Evolutionary conservation across 2,888 invertebrate genomes (phyloP), one percentile per base, ranked within the genome.

Genomic region (Acanthosepion lycidas): DNA sequence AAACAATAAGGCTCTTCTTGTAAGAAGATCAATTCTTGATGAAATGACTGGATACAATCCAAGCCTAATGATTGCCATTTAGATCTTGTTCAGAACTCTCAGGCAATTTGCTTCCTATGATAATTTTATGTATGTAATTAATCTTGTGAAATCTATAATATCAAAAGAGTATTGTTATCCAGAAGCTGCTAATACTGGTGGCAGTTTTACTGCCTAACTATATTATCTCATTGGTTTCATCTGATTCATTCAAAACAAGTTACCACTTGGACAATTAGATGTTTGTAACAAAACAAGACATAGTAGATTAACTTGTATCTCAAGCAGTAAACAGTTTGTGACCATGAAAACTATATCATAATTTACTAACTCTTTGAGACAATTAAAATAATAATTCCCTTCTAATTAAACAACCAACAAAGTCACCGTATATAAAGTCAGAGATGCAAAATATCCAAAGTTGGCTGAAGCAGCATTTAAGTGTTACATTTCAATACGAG

Each of bases 121-220:
- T 78, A 78, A 78, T 15, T 78, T 78, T 33, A 78, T 78, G 78
- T 78, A 78, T 78, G 18, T 33, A n/a, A 78, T 78, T 78, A 78
- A 78, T 78, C 78, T n/a, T 78, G 78, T 78, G n/a, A 78, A 78
- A 78, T n/a, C n/a, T 78, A 78, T 18, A 78, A 78, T 78, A 78
- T 78, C 78, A 78, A 78, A 78, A 78, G 12, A 33, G 78, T 15
- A 78, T 78, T 78, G 33, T 78, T n/a, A 78, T n/a, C 78, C 33
- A 78, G 33, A 78, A 78, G 12, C 78, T 78, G 78, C n/a, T 78
- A 33, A 33, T 78, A 78, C 33, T n/a, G n/a, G n/a, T 78, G 78
- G 78, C 12, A 78, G 78, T 78, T 78, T 78, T 78, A 9, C 78
- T 78, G n/a, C 8, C 78, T 33, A 18, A 64, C 23, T 26, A 23